These are phyloP conservation scores for Oncopeltus fasciatus DNA, from an alignment of 1,140 invertebrate species.

Conservation along the genomic window DNA sequence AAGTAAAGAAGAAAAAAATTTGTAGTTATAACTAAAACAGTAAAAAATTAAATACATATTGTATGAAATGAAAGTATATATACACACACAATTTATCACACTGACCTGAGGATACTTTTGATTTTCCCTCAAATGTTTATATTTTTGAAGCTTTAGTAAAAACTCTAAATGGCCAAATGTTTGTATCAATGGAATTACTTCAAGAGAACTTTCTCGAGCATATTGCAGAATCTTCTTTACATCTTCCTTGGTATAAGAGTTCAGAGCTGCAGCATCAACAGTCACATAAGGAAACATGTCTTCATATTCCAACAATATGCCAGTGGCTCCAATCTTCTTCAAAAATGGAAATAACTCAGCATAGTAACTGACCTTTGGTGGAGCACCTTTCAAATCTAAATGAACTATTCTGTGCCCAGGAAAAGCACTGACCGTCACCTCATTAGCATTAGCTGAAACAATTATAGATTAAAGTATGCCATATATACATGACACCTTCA, in stretches of 20 bases:
- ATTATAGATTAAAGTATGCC: too few species aligned
- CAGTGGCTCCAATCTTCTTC: conserved; percentile 36
- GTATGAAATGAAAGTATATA: too few species aligned
- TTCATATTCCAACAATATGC: conserved; percentile 37
- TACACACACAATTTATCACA: neutral
- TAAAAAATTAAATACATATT: too few species aligned
- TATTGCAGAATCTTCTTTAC: conserved; percentile 8
- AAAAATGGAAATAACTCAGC: conserved; percentile 38
- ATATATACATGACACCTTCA: too few species aligned
- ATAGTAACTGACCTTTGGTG: conserved; percentile 36
- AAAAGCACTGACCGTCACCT: neutral
- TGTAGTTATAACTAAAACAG: too few species aligned
- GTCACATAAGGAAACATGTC: conserved; percentile 39
- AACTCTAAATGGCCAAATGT: conserved; percentile 58
- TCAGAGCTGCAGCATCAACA: conserved; percentile 28
- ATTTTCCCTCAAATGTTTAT: conserved; percentile 37
- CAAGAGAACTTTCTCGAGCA: conserved; percentile 22
- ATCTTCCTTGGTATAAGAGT: conserved; percentile 30
- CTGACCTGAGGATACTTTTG: conserved; percentile 24
- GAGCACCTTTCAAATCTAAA: conserved; percentile 29
- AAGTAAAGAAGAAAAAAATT: neutral
- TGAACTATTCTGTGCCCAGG: conserved; percentile 20
- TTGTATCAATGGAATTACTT: conserved; percentile 53
- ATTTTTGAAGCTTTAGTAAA: conserved; percentile 42
- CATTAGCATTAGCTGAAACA: neutral